Evolutionary conservation across 2,888 invertebrate species (phyloP), one percentile per base, ranked within the genome.

Genomic region (Mesochorus sp.): DNA sequence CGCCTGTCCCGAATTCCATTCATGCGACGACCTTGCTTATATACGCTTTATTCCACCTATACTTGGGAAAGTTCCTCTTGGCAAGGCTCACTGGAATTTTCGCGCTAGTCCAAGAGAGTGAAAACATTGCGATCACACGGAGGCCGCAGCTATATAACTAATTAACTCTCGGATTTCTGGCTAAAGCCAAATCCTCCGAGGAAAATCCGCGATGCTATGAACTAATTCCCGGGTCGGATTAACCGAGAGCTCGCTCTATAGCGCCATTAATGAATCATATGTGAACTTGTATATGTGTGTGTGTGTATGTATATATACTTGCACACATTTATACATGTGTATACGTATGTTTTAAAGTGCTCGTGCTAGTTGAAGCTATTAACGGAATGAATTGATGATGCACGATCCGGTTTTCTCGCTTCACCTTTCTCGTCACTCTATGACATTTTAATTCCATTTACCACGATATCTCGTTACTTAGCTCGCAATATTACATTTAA

Each of bases 1-100:
- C 49, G 78, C 84, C 81, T 87, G 88, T 86, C 86, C 87, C 86
- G 85, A 88, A 88, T 88, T 88, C 85, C 85, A 85, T 26, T 82
- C 83, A 79, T 83, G 70, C 81, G 83, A 84, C 85, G 86, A 85
- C 87, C 86, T 86, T 86, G 85, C 83, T 51, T 61, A 39, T 42
- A 47, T 39, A 47, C 67, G 17, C 62, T 39, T 61, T 61, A 37
- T 68, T 72, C 62, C 37, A 74, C 75, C 79, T 76, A 71, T 71
- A 81, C 76, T 74, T 74, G 71, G 74, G 79, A 79, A 77, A 79
- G 72, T 76, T 75, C 51, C 17, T 37, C 76, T 78, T 78, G 80
- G 72, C 78, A 76, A 68, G 73, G 57, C 55, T 26, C 57, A 39
- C 78, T 76, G 80, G 80, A 80, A 79, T 79, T 76, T 80, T 68